Evolutionary conservation across 2,797 vertebrate genomes (phyloP), one percentile per base, ranked within the genome.

Genomic region (Rhadinocentrus ornatus): DNA sequence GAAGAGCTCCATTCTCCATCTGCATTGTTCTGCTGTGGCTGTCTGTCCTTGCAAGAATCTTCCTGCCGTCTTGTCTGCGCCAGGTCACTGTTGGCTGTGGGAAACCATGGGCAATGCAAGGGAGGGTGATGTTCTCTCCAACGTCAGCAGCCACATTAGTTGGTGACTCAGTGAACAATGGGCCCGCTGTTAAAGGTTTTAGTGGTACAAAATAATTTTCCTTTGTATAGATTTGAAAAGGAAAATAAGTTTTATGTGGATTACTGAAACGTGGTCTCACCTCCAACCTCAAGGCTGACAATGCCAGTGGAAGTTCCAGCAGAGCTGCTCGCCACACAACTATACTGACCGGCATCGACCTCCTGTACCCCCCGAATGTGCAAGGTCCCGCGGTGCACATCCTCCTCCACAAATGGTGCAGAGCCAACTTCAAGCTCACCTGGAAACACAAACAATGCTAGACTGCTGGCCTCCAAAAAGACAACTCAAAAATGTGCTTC

Each of bases 201-300:
- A 62, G 44, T 10, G 37, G 56, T 35, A 27, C 39, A 64, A 67
- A 53, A 69, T 60, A 22, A 39, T 29, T 74, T 87, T 74, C 26
- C 59, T 70, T 76, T 76, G 57, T 82, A 32, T 68, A 59, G 24
- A 68, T 29, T 34, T 37, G 18, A 60, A 12, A 34, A 39, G 6
- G 63, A 73, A 77, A 62, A 68, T 13, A 62, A 29, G 27, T 46
- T 66, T 35, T 7, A 24, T 37, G 52, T 39, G 58, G 37, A 75
- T 73, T 26, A 24, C n/a, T 37, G n/a, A 44, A 57, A 50, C n/a
- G 55, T 32, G 20, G 57, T 90, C 95, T 96, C 83, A 99, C 97
- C 81, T 76, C 97, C 97, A 69, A 98, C 94, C 1, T 93, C 92
- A 88, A 99, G 91, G 20, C 10, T 78, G 27, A 97, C 92, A 6